Base-by-base conservation (phyloP, 2,113 vertebrate species). In the Uria aalge region DNA sequence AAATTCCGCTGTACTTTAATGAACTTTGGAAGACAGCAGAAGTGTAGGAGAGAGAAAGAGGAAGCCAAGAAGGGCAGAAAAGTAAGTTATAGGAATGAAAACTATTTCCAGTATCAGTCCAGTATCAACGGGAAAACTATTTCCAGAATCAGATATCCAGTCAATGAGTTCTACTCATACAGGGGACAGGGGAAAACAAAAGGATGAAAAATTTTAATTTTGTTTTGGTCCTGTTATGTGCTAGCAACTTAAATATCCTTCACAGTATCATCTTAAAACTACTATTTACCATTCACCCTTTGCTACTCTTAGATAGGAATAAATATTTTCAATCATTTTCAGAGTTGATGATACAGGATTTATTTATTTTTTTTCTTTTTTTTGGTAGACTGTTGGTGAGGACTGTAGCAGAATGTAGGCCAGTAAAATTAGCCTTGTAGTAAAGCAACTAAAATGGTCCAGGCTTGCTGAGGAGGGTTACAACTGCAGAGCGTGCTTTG, bases 21-120 rank as follows among this genome's bases (percentile, higher is more conserved):
- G 84, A 93, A 72, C 43, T 75, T 66, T 75, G 72, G 68, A 84
- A 69, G 68, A 71, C 9, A 86, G 47, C 34, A 85, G 47, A 68
- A 81, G 47, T 56, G 43, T 10, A 75, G 40, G 68, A 24, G 5
- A 74, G 26, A 85, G 62, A 91, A 80, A 66, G 40, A 92, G 32
- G 40, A 89, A 83, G 76, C 86, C 74, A 92, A 40, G 45, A 71
- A 63, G 22, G 52, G 50, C 56, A 66, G 73, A 71, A 22, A 62
- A 90, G 21, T 63, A 55, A 85, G 68, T 80, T 77, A 69, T 13
- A 88, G 60, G 75, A 94, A 95, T 90, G 59, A 94, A 80, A 94
- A 90, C 63, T 72, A 60, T 88, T 92, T 88, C 72, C 57, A 72
- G 29, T 66, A 48, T 64, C n/a, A 38, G 36, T 64, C 38, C 62